Evolutionary conservation across 2,888 invertebrate genomes (phyloP).

Genomic region (Orchestes rusci): DNA sequence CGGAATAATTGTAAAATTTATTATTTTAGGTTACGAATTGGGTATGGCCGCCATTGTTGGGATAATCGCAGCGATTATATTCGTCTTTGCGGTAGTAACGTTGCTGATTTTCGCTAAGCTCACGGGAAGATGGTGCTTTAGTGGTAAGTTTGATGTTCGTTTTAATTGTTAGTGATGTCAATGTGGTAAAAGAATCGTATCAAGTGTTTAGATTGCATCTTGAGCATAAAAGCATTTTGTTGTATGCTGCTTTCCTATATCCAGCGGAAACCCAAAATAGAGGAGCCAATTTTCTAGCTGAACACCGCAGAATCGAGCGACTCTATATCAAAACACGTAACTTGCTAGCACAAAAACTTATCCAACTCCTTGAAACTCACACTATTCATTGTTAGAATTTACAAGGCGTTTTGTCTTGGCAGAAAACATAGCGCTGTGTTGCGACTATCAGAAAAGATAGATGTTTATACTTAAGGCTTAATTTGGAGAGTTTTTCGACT

Average conservation of each 20-base stretch:
- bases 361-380: slow-evolving; percentile 12
- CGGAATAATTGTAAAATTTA: not conserved
- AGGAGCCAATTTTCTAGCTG: too few species aligned
- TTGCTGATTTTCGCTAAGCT: slow-evolving; percentile 69
- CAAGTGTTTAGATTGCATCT: too few species aligned
- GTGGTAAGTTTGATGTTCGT: slow-evolving; percentile 57
- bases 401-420: slow-evolving; percentile 10
- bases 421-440: slow-evolving; percentile 5
- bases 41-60: slow-evolving; percentile 72
- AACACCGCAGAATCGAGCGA: too few species aligned
- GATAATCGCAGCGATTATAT: slow-evolving; percentile 63
- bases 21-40: slow-evolving; percentile 22
- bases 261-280: slow-evolving; percentile 1
- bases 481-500: too few species aligned
- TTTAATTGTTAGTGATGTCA: not conserved
- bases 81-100: slow-evolving; percentile 56
- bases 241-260: not conserved
- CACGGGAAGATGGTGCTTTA: slow-evolving; percentile 81
- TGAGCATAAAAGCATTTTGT: too few species aligned
- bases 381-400: slow-evolving; percentile 17
- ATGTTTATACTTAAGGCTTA: too few species aligned
- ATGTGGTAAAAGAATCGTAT: slow-evolving; percentile 20
- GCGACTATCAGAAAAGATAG: slow-evolving; percentile 1
- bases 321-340: slow-evolving; percentile 15
- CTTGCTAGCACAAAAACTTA: slow-evolving; percentile 9